Evolutionary conservation across 2,797 vertebrate genomes (phyloP), one percentile per base, ranked within the genome.

Genomic region (Karalla daura): DNA sequence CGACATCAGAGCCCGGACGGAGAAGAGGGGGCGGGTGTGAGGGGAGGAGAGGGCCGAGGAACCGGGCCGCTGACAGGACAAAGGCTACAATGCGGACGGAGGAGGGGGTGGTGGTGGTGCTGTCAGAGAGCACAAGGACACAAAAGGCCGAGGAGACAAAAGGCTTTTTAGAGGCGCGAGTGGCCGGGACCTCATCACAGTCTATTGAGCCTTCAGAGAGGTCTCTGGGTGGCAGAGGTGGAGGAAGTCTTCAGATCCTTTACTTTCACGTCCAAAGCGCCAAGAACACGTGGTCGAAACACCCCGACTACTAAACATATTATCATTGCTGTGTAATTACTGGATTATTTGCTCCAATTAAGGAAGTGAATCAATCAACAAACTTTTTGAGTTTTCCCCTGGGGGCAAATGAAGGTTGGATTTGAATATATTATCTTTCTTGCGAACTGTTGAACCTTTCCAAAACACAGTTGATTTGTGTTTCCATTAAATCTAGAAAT

Each of bases 81-180:
- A 91, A 81, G 68, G 37, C 67, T 21, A 88, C 83, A 91, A 91
- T 84, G 70, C 63, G 60, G 63, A 7, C 10, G 32, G 76, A 71
- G 69, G 69, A 65, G 32, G 76, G 73, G 69, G 69, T 65, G 68
- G 71, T 27, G 68, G 72, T 61, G 40, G 10, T 30, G 62, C 72
- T 61, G 88, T 84, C 87, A 81, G 43, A 52, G 45, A 39, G 50
- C 65, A 77, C 67, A 61, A 55, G 74, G 63, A 79, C 80, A 91
- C 87, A 92, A 93, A 90, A 68, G 67, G 27, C 55, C 0, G 20
- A 66, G 43, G 39, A 54, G 46, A 93, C 87, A 92, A 93, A 91
- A 76, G 81, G 70, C 74, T 73, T 88, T n/a, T 85, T 72, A 81
- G 75, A 78, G 72, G 51, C 58, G 74, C 54, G 45, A 87, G 84